A percentile compares a stretch with the other conserved stretches of the same genome.
Conservation (phyloP, 2,888 invertebrate genomes). For the Gari tellinella region DNA sequence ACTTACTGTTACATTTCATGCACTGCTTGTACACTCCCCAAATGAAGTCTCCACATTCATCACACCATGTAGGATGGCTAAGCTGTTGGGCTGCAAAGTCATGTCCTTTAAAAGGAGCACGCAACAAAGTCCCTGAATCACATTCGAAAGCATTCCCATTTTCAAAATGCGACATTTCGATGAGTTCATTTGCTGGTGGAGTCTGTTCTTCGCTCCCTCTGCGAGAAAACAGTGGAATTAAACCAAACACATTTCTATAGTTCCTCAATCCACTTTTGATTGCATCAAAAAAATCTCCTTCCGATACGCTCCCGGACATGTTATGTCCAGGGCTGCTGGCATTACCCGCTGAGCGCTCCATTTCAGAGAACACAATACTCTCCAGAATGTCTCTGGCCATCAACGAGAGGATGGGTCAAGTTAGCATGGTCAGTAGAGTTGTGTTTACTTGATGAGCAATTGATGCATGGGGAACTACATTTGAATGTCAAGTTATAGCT, state of each 20-base stretch:
- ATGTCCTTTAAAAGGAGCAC: constrained; percentile 71
- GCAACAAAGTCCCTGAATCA: constrained; percentile 46
- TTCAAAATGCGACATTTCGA: constrained; percentile 78
- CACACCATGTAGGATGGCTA: constrained; percentile 85
- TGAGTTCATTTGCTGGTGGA: constrained; percentile 59
- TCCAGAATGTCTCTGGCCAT: constrained; percentile 67
- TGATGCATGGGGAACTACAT: no score
- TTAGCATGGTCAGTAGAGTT: no score
- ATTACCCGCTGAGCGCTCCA: constrained; percentile 57
- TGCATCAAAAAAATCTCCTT: constrained; percentile 68
- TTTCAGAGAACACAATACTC: constrained; percentile 53
- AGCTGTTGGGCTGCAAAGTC: constrained; percentile 74
- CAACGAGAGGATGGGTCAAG: neutral
- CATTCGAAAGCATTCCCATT: constrained; percentile 46
- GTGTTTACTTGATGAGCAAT: no score
- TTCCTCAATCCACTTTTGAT: constrained; percentile 63
- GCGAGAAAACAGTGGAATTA: constrained; percentile 52
- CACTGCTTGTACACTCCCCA: constrained; percentile 85
- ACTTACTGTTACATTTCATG: constrained; percentile 85
- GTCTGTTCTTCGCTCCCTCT: constrained; percentile 47
- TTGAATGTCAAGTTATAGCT: no score
- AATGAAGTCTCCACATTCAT: constrained; percentile 86
- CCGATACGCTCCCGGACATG: constrained; percentile 21
- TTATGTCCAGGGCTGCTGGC: constrained; percentile 28
- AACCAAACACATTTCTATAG: constrained; percentile 55